Percentiles rank a stretch among this genome's conserved stretches.
These are phyloP conservation scores for Stratiomys singularior DNA, from an alignment of 2,888 invertebrate species.

Conservation along the genomic window DNA sequence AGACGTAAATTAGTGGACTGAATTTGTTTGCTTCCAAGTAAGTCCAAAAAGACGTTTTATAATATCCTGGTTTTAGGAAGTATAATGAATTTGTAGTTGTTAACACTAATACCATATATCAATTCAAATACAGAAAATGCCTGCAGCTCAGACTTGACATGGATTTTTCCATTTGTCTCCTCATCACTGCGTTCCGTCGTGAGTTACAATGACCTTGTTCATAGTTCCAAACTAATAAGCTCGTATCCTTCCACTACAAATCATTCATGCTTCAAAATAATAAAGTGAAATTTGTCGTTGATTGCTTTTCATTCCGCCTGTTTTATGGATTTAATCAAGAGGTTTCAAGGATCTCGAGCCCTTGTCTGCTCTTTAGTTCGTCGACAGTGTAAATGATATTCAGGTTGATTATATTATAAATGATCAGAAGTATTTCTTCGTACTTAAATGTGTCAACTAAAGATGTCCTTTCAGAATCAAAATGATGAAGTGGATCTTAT, in stretches of 20 bases:
- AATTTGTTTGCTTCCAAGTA: too few relatives aligned
- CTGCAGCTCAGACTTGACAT: neutral
- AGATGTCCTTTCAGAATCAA: neutral
- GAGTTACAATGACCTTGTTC: neutral
- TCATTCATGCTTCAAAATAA: neutral
- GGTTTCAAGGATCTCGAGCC: neutral
- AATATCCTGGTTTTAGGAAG: too few relatives aligned
- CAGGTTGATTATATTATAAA: neutral
- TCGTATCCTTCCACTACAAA: neutral
- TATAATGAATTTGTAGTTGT: too few relatives aligned
- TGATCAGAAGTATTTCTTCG: neutral
- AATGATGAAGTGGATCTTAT: neutral
- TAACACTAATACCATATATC: too few relatives aligned
- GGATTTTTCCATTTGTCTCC: neutral
- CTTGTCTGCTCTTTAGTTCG: slow-evolving; percentile 13
- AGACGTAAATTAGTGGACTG: too few relatives aligned
- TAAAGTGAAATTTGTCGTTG: too few relatives aligned
- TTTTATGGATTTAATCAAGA: slow-evolving; percentile 2
- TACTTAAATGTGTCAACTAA: slow-evolving; percentile 4
- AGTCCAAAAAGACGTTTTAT: too few relatives aligned
- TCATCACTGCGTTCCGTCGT: neutral
- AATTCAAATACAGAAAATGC: too few relatives aligned
- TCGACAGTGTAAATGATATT: neutral
- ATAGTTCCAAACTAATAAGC: neutral
- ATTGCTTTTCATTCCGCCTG: neutral